Conservation (phyloP, 2,113 vertebrate genomes). For the Rhagologus leucostigma region DNA sequence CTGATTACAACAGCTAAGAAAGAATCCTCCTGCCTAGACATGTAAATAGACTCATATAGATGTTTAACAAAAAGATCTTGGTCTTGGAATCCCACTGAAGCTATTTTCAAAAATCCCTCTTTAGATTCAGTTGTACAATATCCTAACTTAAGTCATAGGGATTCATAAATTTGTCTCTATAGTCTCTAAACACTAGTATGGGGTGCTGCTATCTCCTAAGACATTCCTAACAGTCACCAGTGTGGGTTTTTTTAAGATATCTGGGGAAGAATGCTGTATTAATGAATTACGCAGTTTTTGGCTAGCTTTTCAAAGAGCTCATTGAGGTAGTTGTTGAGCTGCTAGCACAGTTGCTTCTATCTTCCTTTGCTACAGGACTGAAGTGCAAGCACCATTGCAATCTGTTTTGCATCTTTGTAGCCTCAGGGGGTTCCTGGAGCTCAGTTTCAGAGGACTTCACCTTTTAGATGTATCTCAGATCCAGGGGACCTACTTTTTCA, state of each 20-base stretch:
- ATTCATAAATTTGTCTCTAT: not conserved
- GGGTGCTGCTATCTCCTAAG: not conserved
- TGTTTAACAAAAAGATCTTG: not conserved
- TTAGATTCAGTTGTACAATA: not conserved
- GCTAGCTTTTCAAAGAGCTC: not conserved
- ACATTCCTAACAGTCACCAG: not conserved
- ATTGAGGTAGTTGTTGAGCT: not conserved
- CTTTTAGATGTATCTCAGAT: not conserved
- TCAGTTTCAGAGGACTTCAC: not conserved
- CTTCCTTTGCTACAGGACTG: not conserved
- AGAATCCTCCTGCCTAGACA: not conserved
- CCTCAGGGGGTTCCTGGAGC: not conserved
- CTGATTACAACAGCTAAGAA: not conserved
- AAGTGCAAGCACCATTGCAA: not conserved
- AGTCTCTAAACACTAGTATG: not conserved
- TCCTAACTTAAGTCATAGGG: not conserved
- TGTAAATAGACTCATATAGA: not conserved
- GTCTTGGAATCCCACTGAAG: not conserved
- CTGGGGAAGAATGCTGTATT: not conserved
- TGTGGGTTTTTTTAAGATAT: fast-evolving
- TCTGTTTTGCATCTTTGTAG: not conserved
- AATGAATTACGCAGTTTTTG: not conserved
- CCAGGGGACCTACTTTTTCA: not conserved
- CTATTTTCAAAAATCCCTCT: not conserved
- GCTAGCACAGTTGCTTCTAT: too few relatives aligned